phyloP scores from a whole-genome alignment of 64 coral and sea anemone species.

The Dendronephthya gigantea region DNA sequence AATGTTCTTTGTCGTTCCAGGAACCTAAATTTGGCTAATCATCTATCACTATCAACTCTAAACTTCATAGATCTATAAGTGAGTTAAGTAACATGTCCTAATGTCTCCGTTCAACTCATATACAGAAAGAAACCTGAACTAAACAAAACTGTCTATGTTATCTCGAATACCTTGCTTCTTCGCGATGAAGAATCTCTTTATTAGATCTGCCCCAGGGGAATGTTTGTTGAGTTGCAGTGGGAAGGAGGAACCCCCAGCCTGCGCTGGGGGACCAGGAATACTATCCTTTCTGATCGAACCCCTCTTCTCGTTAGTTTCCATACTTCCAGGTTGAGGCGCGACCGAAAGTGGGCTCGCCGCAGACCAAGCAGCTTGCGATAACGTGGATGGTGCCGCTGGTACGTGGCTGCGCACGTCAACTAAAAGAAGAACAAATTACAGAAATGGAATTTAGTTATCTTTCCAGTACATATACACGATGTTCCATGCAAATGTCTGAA shows the following conservation, averaged over 20 bases:
- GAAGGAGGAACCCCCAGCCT: slow-evolving; percentile 40
- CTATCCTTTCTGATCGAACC: not conserved
- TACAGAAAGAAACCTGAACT: too few species aligned
- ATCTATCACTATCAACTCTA: too few species aligned
- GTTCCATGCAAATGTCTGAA: too few species aligned
- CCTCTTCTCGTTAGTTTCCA: not conserved
- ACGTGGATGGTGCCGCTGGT: not conserved
- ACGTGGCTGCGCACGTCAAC: not conserved
- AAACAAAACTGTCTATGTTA: too few species aligned
- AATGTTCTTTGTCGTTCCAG: too few species aligned
- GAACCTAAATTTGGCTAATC: too few species aligned
- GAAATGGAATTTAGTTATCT: too few species aligned
- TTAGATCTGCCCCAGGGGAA: slow-evolving; percentile 45
- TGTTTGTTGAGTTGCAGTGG: slow-evolving; percentile 71
- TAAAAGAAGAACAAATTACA: not conserved
- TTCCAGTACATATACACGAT: too few species aligned
- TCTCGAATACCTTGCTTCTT: slow-evolving; percentile 3
- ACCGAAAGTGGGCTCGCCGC: not conserved
- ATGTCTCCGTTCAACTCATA: too few species aligned
- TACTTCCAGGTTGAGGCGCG: not conserved
- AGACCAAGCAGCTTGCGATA: not conserved
- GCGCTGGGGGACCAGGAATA: not conserved
- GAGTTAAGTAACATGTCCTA: too few species aligned
- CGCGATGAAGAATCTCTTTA: slow-evolving; percentile 34
- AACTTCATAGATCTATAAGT: too few species aligned